Evolutionary conservation across 2,888 invertebrate genomes (phyloP).

Genomic region (Aporophyla lueneburgensis): DNA sequence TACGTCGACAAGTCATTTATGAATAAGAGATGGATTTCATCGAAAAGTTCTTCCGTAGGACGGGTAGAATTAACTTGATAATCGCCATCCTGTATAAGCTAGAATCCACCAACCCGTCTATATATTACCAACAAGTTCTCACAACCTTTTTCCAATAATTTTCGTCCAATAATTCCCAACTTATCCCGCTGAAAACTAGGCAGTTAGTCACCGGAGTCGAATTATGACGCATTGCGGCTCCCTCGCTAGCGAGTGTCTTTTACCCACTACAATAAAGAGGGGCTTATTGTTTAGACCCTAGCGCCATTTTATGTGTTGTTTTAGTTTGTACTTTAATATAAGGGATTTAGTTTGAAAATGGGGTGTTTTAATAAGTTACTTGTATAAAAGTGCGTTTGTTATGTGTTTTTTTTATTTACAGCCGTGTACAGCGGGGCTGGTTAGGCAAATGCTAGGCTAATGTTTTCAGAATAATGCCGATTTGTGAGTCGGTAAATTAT

Average conservation of each 20-base stretch:
- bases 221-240: conserved; percentile 75
- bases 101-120: neutral
- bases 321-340: conserved; percentile 46
- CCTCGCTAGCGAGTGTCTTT: conserved; percentile 57
- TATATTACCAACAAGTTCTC: neutral
- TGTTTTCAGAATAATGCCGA: neutral
- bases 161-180: conserved; percentile 28
- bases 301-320: conserved; percentile 44
- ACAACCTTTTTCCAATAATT: neutral
- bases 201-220: conserved; percentile 46
- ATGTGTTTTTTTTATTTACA: conserved; percentile 1
- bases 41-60: too few relatives aligned
- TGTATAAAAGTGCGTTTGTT: neutral
- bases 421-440: neutral
- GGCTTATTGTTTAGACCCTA: conserved; percentile 55
- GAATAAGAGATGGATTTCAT: neutral
- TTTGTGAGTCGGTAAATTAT: neutral
- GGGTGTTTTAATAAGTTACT: conserved; percentile 16
- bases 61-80: neutral
- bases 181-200: conserved; percentile 41
- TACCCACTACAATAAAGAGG: conserved; percentile 46
- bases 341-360: conserved; percentile 29
- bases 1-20: neutral
- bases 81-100: neutral
- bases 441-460: neutral